Conservation (phyloP, 2,113 vertebrate species). For the Oncorhynchus gorbuscha region DNA sequence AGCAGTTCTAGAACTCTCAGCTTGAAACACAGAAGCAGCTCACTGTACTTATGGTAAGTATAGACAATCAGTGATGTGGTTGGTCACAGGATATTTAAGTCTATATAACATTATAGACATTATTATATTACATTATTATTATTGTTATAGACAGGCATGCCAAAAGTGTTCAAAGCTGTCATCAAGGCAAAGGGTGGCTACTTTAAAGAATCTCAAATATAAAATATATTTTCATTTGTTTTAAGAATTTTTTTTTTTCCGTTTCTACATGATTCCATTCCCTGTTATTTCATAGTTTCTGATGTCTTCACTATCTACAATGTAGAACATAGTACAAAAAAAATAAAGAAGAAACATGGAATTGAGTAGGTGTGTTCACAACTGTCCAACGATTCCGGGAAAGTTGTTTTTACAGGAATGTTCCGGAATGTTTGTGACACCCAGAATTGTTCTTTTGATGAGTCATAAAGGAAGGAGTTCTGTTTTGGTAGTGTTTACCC, state of each 20-base stretch:
- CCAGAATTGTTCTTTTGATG: not conserved
- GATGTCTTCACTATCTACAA: no score
- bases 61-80: constrained; percentile 77
- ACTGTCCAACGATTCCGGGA: not conserved
- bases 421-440: not conserved
- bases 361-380: no score
- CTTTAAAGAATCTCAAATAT: no score
- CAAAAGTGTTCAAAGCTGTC: not conserved
- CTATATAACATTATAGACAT: constrained; percentile 35
- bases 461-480: constrained; percentile 43
- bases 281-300: no score
- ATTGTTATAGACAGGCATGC: no score
- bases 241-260: no score
- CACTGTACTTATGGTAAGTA: constrained; percentile 46
- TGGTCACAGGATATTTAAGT: constrained; percentile 48
- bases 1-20: constrained; percentile 66
- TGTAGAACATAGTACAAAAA: no score
- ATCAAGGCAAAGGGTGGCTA: no score
- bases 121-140: not conserved
- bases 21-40: constrained; percentile 78
- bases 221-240: no score
- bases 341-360: no score
- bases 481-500: constrained; percentile 53
- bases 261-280: no score
- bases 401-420: not conserved